Base-by-base conservation (phyloP, 2,888 invertebrate genomes). In the Mythimna impura region DNA sequence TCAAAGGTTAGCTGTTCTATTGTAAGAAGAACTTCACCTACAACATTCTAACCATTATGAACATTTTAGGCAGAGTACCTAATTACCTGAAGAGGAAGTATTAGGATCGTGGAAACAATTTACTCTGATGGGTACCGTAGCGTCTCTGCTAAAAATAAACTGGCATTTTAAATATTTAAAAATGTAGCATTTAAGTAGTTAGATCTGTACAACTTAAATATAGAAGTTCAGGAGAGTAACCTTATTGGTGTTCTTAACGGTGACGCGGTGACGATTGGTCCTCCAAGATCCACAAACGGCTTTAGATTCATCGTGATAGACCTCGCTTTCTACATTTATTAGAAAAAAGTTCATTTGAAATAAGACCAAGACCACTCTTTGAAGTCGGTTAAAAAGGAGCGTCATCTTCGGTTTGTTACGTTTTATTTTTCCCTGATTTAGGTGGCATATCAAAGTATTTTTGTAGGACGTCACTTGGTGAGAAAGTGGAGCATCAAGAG, bases 71-170 rank as follows among this genome's bases (percentile, higher is more conserved):
- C 57, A 54, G 8, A 62, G 71, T 75, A 43, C 43, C 14, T 43
- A 71, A 79, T 83, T 79, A 82, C 66, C 69, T 67, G 57, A 55
- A 79, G 70, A 66, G 62, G 36, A 66, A 70, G 40, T 63, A 69
- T 61, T 22, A 47, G 34, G 61, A 55, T 43, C 71, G 57, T 82
- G 25, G 60, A 71, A 82, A 70, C 66, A 52, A 79, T 82, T 74
- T 71, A 25, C 61, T 79, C 71, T 78, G 40, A 78, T 74, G 83
- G 65, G 50, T 34, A 57, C 62, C 58, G 61, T 61, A 66, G 71
- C 50, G 66, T 57, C 43, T 60, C 25, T 55, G 36, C 60, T 40
- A 61, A 62, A 78, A 78, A 75, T 79, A 79, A 62, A 78, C 58
- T 52, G 34, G 25, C 25, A 25, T 25, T 25, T 6, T 60, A 68